Evolutionary conservation across 2,113 vertebrate species (phyloP), one percentile per base, ranked within the genome.

Genomic region (Ia io): DNA sequence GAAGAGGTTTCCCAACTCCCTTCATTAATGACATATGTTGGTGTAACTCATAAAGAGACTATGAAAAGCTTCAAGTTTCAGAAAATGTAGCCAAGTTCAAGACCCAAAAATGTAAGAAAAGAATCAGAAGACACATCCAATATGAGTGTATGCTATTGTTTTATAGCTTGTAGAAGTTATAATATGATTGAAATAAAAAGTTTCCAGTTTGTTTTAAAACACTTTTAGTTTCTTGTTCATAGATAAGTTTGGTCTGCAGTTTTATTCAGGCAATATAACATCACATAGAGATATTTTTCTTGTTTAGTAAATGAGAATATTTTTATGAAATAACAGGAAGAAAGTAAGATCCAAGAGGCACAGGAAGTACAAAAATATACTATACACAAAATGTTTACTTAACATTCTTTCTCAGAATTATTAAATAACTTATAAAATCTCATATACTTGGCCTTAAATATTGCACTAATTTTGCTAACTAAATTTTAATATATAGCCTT

Each of bases 11-110:
- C 82, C 32, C 95, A 93, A 35, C 65, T 93, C 86, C 47, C 56
- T 91, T 97, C 94, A 97, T 97, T 96, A 96, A 97, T 90, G 97
- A 88, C 96, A 96, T 59, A 74, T 90, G 96, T 87, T 97, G 80
- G 88, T 97, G 88, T 88, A 96, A 86, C 1, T 63, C 84, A 28
- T 1, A 80, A 87, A 73, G 80, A 94, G 63, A 87, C 77, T 65
- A 84, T 22, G 53, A 84, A 78, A n/a, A 78, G 84, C 89, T 95
- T 97, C 97, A 95, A 79, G 89, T 97, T 96, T 95, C 97, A 97
- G 70, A 87, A 95, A 80, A 82, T 49, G 70, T 3, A 49, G 61
- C 92, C 92, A 97, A 88, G 90, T 92, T 96, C 89, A 92, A 97
- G 96, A 96, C n/a, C 91, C 95, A 93, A 97, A 94, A 70, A 51